Conservation (phyloP, 1,140 invertebrate species). For the Lethocerus indicus region DNA sequence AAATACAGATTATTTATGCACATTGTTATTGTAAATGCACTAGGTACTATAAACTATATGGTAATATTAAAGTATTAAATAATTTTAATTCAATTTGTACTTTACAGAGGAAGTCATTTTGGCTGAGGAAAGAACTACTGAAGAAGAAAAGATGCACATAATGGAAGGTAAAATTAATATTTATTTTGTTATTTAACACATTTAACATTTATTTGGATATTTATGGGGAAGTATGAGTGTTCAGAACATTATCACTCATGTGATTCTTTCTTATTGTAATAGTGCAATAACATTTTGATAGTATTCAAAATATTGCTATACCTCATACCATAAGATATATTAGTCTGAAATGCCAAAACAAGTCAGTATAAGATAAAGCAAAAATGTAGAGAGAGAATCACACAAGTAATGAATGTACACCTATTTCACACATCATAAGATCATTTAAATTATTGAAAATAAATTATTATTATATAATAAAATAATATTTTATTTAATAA, state of each 20-base stretch:
- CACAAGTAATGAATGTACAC: too few species aligned
- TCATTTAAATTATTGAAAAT: background rate
- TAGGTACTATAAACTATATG: background rate
- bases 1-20: background rate
- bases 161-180: conserved; percentile 67
- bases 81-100: conserved; percentile 9
- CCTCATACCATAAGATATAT: too few species aligned
- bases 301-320: too few species aligned
- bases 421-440: background rate
- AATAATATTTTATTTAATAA: background rate
- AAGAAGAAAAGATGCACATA: conserved; percentile 98
- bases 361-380: too few species aligned
- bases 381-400: too few species aligned
- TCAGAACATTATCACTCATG: too few species aligned
- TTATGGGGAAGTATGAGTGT: too few species aligned
- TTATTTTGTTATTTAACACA: too few species aligned
- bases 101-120: conserved; percentile 94
- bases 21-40: background rate
- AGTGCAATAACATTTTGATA: too few species aligned
- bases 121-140: conserved; percentile 97
- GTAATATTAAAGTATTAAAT: background rate
- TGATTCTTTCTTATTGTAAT: too few species aligned
- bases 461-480: background rate
- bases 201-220: too few species aligned
- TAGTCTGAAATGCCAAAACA: too few species aligned